Conservation (phyloP, 2,797 vertebrate genomes). For the Morus bassanus region DNA sequence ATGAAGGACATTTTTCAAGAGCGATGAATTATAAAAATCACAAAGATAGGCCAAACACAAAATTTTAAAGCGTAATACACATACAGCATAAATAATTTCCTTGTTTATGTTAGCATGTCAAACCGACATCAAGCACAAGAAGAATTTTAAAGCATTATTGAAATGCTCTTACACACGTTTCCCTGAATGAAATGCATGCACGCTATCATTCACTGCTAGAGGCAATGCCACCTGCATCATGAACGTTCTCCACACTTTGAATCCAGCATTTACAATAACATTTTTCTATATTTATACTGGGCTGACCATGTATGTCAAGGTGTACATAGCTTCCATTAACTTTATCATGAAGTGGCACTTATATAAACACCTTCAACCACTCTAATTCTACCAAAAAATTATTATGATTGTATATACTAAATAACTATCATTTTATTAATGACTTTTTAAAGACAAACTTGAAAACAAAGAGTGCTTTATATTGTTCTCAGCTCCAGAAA, state of each 20-base stretch:
- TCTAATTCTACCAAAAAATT: not conserved
- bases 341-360: not conserved
- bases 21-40: not conserved
- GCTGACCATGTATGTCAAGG: not conserved
- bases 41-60: conserved; percentile 6
- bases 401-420: not conserved
- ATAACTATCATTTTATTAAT: not conserved
- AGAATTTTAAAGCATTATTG: not conserved
- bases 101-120: not conserved
- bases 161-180: not conserved
- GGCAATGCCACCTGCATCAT: not conserved
- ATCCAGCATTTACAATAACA: not conserved
- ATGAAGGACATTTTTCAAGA: conserved; percentile 11
- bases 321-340: not conserved
- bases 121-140: not conserved
- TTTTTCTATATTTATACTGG: not conserved
- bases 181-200: not conserved
- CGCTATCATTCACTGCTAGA: conserved; percentile 46
- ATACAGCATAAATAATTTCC: not conserved
- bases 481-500: conserved; percentile 32
- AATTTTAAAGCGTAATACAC: conserved; percentile 29
- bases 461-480: conserved; percentile 6
- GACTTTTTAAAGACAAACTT: not conserved
- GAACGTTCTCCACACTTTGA: not conserved
- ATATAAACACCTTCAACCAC: not conserved